Evolutionary conservation across 2,113 vertebrate species (phyloP).

Genomic region (Grantiella picta): DNA sequence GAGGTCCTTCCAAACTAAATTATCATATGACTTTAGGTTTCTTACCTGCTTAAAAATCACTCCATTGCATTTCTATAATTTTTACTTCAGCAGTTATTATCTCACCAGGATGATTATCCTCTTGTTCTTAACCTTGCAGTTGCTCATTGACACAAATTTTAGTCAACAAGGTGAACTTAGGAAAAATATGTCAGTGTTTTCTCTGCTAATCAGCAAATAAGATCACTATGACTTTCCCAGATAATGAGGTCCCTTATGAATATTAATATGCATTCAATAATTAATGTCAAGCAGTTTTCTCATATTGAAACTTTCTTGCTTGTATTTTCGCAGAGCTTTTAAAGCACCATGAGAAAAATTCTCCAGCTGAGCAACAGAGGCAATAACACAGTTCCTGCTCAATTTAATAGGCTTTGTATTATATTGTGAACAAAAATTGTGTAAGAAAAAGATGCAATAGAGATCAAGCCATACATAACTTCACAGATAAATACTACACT

Average conservation of each 20-base stretch:
- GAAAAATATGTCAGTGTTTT: slow-evolving; percentile 41
- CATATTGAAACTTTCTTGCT: neutral
- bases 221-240: slow-evolving; percentile 20
- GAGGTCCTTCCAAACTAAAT: slow-evolving; percentile 42
- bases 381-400: neutral
- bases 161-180: slow-evolving; percentile 48
- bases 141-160: slow-evolving; percentile 31
- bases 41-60: neutral
- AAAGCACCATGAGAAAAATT: neutral
- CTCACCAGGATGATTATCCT: neutral
- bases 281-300: slow-evolving; percentile 28
- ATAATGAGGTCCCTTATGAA: slow-evolving; percentile 48
- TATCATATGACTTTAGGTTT: neutral
- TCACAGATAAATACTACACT: neutral
- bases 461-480: neutral
- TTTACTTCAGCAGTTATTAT: neutral
- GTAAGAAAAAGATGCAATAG: neutral
- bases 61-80: neutral
- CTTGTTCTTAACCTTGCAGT: slow-evolving; percentile 47
- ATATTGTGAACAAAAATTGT: neutral
- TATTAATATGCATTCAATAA: slow-evolving; percentile 49
- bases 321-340: neutral
- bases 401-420: neutral
- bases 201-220: slow-evolving; percentile 55
- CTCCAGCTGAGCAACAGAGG: neutral